These are phyloP conservation scores for Fistularia tabacaria DNA, from an alignment of 2,797 vertebrate species.

Conservation along the genomic window DNA sequence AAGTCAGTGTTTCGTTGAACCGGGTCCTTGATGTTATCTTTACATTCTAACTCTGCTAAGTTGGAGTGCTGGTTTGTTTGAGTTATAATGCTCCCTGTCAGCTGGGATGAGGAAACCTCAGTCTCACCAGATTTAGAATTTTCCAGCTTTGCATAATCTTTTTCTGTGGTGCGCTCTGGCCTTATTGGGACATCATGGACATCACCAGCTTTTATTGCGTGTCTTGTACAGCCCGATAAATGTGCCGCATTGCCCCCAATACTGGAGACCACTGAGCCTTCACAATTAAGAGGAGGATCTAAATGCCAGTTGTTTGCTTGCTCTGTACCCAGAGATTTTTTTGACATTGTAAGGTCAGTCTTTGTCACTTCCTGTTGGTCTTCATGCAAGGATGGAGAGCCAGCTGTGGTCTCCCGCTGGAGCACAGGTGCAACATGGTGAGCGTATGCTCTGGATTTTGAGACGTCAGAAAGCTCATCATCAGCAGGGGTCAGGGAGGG, in stretches of 20 bases:
- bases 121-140: conserved; percentile 20
- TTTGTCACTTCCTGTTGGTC: conserved; percentile 25
- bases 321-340: conserved; percentile 24
- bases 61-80: conserved; percentile 38
- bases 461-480: conserved; percentile 31
- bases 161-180: conserved; percentile 33
- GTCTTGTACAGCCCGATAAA: conserved; percentile 32
- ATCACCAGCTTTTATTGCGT: conserved; percentile 49
- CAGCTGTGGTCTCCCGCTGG: conserved; percentile 59
- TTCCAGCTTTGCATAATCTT: conserved; percentile 27
- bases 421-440: conserved; percentile 66
- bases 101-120: conserved; percentile 12
- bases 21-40: conserved; percentile 26
- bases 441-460: conserved; percentile 18
- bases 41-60: conserved; percentile 23
- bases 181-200: conserved; percentile 38
- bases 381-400: conserved; percentile 24
- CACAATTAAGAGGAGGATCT: conserved; percentile 30
- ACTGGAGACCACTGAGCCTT: conserved; percentile 26
- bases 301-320: conserved; percentile 46
- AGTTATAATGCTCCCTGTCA: conserved; percentile 22
- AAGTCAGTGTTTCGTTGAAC: conserved; percentile 14
- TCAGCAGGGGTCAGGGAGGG: conserved; percentile 76
- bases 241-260: conserved; percentile 33
- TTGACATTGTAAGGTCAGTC: conserved; percentile 17